Percentiles rank a stretch among this genome's conserved stretches.
Evolutionary conservation across 2,888 invertebrate genomes (phyloP).

Genomic region (Eristalinus aeneus): DNA sequence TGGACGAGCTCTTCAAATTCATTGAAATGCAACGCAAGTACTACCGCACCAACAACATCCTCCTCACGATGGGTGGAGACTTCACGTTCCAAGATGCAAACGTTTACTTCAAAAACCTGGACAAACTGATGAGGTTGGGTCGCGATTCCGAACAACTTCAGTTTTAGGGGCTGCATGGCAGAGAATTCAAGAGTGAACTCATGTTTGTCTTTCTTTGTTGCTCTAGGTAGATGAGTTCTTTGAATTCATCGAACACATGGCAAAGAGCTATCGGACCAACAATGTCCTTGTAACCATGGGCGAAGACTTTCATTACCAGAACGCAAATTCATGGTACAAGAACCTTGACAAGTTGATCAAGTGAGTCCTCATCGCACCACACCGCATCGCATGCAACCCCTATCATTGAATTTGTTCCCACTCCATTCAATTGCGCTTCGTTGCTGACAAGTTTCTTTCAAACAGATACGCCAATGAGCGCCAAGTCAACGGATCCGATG

Average conservation of each 20-base stretch:
- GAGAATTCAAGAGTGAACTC: not conserved
- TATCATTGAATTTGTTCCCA: not conserved
- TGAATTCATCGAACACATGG: constrained; percentile 82
- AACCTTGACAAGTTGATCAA: constrained; percentile 95
- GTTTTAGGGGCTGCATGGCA: constrained; percentile 50
- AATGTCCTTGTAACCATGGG: constrained; percentile 96
- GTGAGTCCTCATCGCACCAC: constrained; percentile 81
- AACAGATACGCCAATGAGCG: constrained; percentile 77
- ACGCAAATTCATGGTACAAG: constrained; percentile 88
- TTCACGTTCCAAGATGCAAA: constrained; percentile 92
- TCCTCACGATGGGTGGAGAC: constrained; percentile 95
- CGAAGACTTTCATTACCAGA: constrained; percentile 93
- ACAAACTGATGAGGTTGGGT: constrained; percentile 87
- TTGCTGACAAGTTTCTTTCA: not conserved
- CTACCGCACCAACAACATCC: constrained; percentile 87
- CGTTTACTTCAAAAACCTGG: constrained; percentile 91
- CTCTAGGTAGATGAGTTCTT: constrained; percentile 84
- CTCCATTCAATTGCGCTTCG: not conserved
- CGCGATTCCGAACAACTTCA: not conserved
- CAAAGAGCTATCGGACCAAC: constrained; percentile 83
- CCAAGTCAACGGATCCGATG: constrained; percentile 82
- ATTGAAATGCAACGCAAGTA: constrained; percentile 82
- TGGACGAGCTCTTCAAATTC: constrained; percentile 83
- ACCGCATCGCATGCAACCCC: constrained; percentile 46
- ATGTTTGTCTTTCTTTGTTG: constrained; percentile 21